Evolutionary conservation across 2,113 vertebrate genomes (phyloP), one percentile per base, ranked within the genome.

Genomic region (Podilymbus podiceps): DNA sequence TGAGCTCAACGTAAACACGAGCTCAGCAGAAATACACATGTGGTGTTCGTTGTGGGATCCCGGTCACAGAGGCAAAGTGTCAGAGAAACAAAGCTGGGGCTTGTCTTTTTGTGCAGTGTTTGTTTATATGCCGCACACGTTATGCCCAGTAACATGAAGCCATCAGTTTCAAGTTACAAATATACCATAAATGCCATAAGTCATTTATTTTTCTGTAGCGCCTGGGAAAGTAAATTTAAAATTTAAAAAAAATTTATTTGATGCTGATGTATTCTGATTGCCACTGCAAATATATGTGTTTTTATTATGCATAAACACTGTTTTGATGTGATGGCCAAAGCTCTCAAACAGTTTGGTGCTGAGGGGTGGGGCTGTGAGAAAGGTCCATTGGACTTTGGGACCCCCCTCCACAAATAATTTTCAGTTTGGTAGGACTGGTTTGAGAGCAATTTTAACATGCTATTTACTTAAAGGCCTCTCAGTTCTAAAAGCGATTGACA

Each of bases 141-240:
- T 91, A 71, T 21, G 76, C 87, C 89, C 63, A 20, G 91, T 83
- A 95, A 95, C 33, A 9, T 12, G 66, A 95, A 90, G 95, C 79
- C 85, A n/a, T 76, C 90, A 38, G 90, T 91, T 95, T 97, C 85
- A 3, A 74, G 71, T 92, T 96, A 96, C 86, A 93, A 91, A 92
- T 97, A 95, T 52, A 87, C 67, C 93, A 95, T 76, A 95, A 96
- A 85, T 82, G 90, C 87, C 89, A 11, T 44, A 75, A 94, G 82
- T 83, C 84, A 91, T 95, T 95, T 94, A 85, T 83, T 92, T 91
- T 85, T 83, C 85, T 91, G 81, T 75, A 11, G 2, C 2, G 50
- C 13, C 59, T 73, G 50, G 58, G 73, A 92, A 84, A 95, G 83
- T 59, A 46, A 91, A 92, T 91, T 89, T 27, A 40, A 58, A 6